Base-by-base conservation (phyloP, 2,797 vertebrate species). In the Myripristis jacobus region DNA sequence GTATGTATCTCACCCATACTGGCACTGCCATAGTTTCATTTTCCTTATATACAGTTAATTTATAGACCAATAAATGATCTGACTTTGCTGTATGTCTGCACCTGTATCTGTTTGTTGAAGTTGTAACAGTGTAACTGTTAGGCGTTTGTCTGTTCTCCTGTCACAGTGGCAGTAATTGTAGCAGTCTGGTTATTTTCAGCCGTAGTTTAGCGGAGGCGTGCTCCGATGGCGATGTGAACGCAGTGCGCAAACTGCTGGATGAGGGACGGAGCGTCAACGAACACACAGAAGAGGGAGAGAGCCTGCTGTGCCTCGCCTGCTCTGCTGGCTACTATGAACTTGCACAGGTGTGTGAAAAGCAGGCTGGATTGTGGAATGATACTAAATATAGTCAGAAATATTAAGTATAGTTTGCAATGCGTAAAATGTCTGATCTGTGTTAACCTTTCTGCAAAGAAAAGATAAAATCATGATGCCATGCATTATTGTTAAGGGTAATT, bases 191-290 rank as follows among this genome's bases (percentile, higher is more conserved):
- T 95, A 92, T 94, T 96, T 97, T 89, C 92, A 99, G 98, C 95
- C 98, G 98, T 93, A 99, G 98, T 94, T 94, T 99, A 93, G 98
- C 98, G 72, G 98, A 99, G 90, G 98, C 98, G 58, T 99, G 98
- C 92, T 99, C 98, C 0, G 98, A 99, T 81, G 98, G 98, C 67
- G 98, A 99, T 87, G 98, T 99, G 57, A 99, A 99, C 79, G 98
- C 98, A 11, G 98, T 99, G 64, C 94, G 98, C 84, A 99, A 99
- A 92, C 92, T 99, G 88, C 87, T 99, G 88, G 98, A 99, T 81
- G 98, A 99, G 92, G 98, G 98, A 84, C 95, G 97, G 84, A 99
- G 96, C 38, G 98, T 99, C 79, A 98, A 99, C 80, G 98, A 99
- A 90, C 97, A 99, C 81, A 99, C 98, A 19, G 97, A 99, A 65